Base-by-base conservation (phyloP, 2,113 vertebrate species). In the Todiramphus saurophagus region DNA sequence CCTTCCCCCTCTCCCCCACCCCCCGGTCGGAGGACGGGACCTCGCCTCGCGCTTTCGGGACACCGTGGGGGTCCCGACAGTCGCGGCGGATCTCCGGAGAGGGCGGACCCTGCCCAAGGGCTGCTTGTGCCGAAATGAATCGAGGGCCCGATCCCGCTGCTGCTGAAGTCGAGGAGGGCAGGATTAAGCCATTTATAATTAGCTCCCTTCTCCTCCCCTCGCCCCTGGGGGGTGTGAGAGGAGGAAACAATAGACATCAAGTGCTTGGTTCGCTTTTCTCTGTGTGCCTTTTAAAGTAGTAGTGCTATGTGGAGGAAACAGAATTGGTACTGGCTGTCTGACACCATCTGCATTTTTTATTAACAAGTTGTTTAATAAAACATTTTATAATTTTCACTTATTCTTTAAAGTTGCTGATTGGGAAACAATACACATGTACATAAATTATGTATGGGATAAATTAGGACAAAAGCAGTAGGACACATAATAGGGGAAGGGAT, bases 381-480 rank as follows among this genome's bases (percentile, higher is more conserved):
- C 90, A 94, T 96, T 94, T 96, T 92, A 89, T 93, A 90, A 95
- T 95, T 96, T 97, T 97, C 76, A 96, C 97, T 97, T 97, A 96
- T 97, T 97, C 94, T 94, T 95, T 85, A 96, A 98, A 98, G 97
- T 98, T 98, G 96, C 94, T 95, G 93, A 96, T 97, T 90, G 69
- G 93, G 94, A 97, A 98, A 97, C 96, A 96, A 97, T 97, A 92
- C 95, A 94, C 95, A 97, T 88, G 78, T 97, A 94, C 95, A 97
- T 97, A 97, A 97, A 98, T 98, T 97, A 97, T 98, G 96, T 95
- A 97, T 97, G 78, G 95, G 73, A 79, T 96, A 97, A 98, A 98
- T 98, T 97, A 97, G 97, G 97, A 97, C 97, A 97, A 97, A 96
- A 98, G 96, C 97, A 55, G 77, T 60, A 95, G 93, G 96, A 94